Evolutionary conservation across 2,888 invertebrate species (phyloP), one percentile per base, ranked within the genome.

Genomic region (Callyntrura guangdongensis): DNA sequence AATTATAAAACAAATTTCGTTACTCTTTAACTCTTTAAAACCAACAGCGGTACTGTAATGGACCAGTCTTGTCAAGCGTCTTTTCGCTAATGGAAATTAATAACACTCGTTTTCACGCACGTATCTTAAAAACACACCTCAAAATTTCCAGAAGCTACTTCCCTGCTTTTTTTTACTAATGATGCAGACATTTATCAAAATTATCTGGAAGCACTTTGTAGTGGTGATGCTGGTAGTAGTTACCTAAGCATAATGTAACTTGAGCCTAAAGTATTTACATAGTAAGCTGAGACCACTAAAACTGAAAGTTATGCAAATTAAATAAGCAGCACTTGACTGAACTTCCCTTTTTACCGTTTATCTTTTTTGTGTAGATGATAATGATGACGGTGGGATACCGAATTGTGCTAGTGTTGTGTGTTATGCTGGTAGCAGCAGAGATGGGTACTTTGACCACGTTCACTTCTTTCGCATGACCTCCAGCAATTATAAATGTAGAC

Each of bases 291-390:
- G 12, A 8, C 72, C 20, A 77, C 25, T 49, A 22, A 77, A 77
- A 77, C 20, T 53, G 12, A 53, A 77, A 53, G 53, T 77, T 77
- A 77, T 77, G 77, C 53, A 77, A 77, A 77, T 77, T 77, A 56
- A 25, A 25, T 56, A 77, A 77, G 12, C 4, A 53, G 77, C 20
- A 12, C 77, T 25, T 56, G 2, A 77, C 6, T 53, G 53, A 77
- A 53, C 25, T 77, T 77, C 22, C 53, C 1, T 12, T 25, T 77
- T 47, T 74, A n/a, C 25, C 11, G 8, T 45, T 49, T 45, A 6
- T 6, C 25, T 45, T 49, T 49, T 6, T n/a, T 72, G 1, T 77
- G 49, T 9, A 1, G 27, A 25, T 20, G n/a, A 53, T 4, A 3
- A 56, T 53, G n/a, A 53, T 14, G 22, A 14, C 25, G 36, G 20